These are phyloP conservation scores for Eunapius fragilis DNA, from an alignment of 37 sponge, comb jelly and placozoan species.

Conservation along the genomic window DNA sequence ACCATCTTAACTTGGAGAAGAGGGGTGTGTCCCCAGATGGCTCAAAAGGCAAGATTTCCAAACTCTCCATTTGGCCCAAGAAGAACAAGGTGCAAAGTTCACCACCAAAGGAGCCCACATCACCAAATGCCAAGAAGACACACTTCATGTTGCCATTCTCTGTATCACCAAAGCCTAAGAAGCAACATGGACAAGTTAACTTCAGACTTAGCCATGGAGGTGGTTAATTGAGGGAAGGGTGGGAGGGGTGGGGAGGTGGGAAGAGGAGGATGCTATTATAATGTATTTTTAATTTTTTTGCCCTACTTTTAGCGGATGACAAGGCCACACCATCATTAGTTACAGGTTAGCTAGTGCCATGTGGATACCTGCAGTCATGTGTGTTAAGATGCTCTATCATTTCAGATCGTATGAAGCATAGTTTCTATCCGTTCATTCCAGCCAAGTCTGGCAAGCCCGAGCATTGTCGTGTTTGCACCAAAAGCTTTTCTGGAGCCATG, in stretches of 20 bases:
- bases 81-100: background rate
- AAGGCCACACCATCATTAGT: background rate
- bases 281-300: background rate
- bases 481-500: constrained; percentile 78
- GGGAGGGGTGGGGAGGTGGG: too few relatives aligned
- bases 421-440: background rate
- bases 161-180: background rate
- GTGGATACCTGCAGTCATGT: background rate
- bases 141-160: background rate
- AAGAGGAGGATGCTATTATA: too few relatives aligned
- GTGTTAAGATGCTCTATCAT: background rate
- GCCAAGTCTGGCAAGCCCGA: background rate
- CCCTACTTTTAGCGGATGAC: background rate
- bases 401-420: constrained; percentile 3
- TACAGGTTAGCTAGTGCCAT: background rate
- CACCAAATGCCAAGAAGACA: background rate
- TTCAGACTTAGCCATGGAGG: background rate
- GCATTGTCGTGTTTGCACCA: constrained; percentile 60
- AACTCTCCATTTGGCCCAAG: background rate
- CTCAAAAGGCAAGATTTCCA: background rate
- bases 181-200: background rate
- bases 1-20: constrained; percentile 28
- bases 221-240: background rate
- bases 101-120: background rate
- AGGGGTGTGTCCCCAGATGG: background rate